phyloP scores from a whole-genome alignment of 2,113 vertebrate species.

The Gallinago jamesoni region DNA sequence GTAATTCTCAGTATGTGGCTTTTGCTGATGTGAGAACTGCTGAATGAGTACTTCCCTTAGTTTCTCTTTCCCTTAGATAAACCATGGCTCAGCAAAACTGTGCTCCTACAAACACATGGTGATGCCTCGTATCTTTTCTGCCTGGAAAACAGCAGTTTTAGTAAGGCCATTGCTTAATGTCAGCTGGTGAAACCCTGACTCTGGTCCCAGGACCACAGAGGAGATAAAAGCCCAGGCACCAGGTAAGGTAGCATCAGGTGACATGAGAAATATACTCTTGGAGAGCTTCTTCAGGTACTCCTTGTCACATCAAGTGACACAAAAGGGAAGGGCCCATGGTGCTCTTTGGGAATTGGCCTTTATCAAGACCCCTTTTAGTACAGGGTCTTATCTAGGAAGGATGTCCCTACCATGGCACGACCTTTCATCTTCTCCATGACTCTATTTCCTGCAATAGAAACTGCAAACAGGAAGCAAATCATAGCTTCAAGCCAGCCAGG shows the following conservation, averaged over 20 bases:
- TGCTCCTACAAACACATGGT: neutral
- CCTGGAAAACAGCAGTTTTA: neutral
- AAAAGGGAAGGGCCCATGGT: neutral
- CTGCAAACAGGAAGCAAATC: neutral
- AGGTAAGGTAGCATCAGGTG: neutral
- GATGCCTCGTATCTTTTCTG: neutral
- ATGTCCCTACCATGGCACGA: fast-evolving
- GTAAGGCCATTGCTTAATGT: neutral
- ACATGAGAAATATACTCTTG: neutral
- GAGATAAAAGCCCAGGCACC: neutral
- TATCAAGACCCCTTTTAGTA: neutral
- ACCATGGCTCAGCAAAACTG: neutral
- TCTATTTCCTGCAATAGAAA: neutral
- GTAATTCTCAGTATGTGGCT: neutral
- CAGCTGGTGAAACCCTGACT: neutral
- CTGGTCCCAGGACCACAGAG: neutral
- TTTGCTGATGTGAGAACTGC: neutral
- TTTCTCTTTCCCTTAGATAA: neutral
- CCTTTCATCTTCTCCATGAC: neutral
- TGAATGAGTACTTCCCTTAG: neutral
- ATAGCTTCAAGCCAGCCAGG: neutral
- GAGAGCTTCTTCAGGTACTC: neutral
- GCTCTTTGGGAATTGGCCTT: neutral
- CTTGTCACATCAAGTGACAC: neutral
- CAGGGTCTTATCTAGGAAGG: neutral